Base-by-base conservation (phyloP, 2,797 vertebrate genomes). In the Xiphorhynchus erythropygius region DNA sequence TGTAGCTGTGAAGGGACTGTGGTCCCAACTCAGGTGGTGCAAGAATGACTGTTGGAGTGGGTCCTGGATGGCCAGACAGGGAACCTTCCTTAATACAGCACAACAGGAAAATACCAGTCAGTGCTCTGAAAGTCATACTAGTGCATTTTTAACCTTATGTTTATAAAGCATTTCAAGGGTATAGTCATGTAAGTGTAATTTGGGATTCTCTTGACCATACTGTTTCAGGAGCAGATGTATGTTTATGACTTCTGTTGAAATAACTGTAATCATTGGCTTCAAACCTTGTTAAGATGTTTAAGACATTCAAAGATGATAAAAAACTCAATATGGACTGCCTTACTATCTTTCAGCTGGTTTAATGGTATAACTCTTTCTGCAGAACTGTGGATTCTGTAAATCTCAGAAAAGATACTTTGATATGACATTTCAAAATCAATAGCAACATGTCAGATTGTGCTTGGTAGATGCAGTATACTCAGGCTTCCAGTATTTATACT, bases 1-100 rank as follows among this genome's bases (percentile, higher is more conserved):
- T 42, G 13, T 52, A 52, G 25, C n/a, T 70, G 10, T 23, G 22
- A n/a, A 22, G 17, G 10, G 22, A 35, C 19, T 24, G 25, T 18
- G 7, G 42, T 52, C 37, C 65, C 37, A 17, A 19, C 37, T 25
- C 27, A 25, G 19, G 25, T 25, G n/a, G 8, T 35, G 23, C 10
- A 14, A 35, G 21, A 25, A 27, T 22, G 21, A 32, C 46, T 25
- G 24, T 13, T 27, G 52, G 32, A 35, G 27, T 17, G 9, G 11
- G 13, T 62, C 11, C 37, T 32, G 56, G 21, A 25, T 60, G 46
- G 17, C 23, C 0, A 0, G 67, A 27, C 11, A 22, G 18, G 27
- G 27, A 52, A 32, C 22, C 35, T 35, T 30, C 22, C 27, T 42
- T 52, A 46, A 30, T 18, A 21, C 13, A 14, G 19, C 0, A 5